These are phyloP conservation scores for Kryptolebias marmoratus DNA, from an alignment of 2,113 vertebrate species.

Conservation along the genomic window DNA sequence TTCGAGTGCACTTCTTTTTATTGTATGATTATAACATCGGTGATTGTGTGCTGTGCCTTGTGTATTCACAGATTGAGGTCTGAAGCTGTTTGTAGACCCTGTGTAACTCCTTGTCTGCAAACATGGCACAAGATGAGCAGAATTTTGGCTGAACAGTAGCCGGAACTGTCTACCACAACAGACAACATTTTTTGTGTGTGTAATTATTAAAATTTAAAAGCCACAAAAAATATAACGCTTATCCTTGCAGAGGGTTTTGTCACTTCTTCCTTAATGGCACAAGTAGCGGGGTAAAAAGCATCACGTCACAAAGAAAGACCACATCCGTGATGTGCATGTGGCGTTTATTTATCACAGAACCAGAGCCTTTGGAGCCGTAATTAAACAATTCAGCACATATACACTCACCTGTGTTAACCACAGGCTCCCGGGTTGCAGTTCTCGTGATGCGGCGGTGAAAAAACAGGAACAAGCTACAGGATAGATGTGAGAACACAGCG, in stretches of 20 bases:
- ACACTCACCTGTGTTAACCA: constrained; percentile 25
- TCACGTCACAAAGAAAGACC: neutral
- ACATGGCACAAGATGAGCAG: neutral
- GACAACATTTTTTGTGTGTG: constrained; percentile 1
- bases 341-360: constrained; percentile 17
- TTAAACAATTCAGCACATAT: constrained; percentile 1
- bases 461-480: constrained; percentile 16
- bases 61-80: constrained; percentile 12
- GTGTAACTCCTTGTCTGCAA: constrained; percentile 17
- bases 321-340: neutral
- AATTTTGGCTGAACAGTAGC: neutral
- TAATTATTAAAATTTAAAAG: constrained; percentile 15
- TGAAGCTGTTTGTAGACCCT: constrained; percentile 2
- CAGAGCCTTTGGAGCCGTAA: constrained; percentile 4
- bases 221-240: constrained; percentile 4
- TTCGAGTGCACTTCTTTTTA: neutral
- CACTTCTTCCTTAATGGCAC: neutral
- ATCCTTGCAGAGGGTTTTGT: constrained; percentile 13
- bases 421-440: constrained; percentile 16
- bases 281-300: neutral
- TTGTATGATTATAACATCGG: constrained; percentile 8
- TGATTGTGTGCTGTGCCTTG: constrained; percentile 2
- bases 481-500: constrained; percentile 36
- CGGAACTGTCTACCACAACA: neutral
- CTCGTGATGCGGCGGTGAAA: constrained; percentile 15